Evolutionary conservation across 2,888 invertebrate species (phyloP).

Genomic region (Drosophila yooni): DNA sequence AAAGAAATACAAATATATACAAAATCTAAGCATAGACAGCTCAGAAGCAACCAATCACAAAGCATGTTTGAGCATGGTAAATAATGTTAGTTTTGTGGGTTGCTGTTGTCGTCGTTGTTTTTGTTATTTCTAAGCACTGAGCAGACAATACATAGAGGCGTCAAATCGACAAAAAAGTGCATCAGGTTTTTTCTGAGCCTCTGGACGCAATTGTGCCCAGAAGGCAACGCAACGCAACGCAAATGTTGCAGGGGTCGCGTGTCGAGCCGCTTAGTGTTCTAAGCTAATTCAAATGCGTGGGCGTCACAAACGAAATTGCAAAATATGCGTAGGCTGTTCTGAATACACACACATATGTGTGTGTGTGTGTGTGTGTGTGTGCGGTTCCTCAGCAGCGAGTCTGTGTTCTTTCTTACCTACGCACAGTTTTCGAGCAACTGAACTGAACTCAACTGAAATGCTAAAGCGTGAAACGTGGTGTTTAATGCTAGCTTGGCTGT

Average conservation of each 20-base stretch:
- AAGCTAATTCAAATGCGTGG: constrained; percentile 77
- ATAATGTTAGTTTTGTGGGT: constrained; percentile 67
- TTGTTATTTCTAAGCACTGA: constrained; percentile 69
- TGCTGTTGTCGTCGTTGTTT: constrained; percentile 30
- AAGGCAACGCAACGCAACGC: too few species aligned
- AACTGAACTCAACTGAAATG: constrained; percentile 10
- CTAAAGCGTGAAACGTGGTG: constrained; percentile 16
- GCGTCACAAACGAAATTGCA: constrained; percentile 80
- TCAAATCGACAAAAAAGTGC: too few species aligned
- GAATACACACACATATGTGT: background rate
- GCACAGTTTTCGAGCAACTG: constrained; percentile 68
- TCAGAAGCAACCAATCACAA: constrained; percentile 9
- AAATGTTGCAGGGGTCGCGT: too few species aligned
- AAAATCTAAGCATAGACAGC: background rate
- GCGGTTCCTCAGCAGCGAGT: constrained; percentile 8
- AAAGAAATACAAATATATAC: background rate
- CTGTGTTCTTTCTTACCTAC: constrained; percentile 75
- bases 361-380: background rate
- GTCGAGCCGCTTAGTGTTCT: constrained; percentile 45
- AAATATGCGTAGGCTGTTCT: constrained; percentile 76
- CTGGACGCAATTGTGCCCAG: too few species aligned
- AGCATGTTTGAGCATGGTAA: constrained; percentile 19
- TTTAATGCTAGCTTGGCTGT: constrained; percentile 5
- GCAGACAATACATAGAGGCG: too few species aligned
- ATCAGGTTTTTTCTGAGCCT: too few species aligned